Evolutionary conservation across 2,797 vertebrate species (phyloP).

Genomic region (Ataeniobius toweri): DNA sequence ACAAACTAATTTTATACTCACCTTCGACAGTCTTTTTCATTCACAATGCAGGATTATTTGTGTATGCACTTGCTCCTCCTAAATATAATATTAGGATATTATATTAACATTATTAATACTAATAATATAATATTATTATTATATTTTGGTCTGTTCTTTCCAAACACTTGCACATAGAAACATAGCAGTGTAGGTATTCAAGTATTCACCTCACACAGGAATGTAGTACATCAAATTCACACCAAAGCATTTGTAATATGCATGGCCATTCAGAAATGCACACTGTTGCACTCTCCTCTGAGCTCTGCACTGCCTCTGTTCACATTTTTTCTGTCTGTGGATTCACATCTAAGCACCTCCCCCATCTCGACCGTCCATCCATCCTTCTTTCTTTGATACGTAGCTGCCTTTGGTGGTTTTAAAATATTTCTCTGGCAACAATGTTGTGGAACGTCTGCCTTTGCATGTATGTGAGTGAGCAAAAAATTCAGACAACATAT

Average conservation of each 20-base stretch:
- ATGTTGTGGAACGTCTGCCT: not conserved
- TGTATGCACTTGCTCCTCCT: too few species aligned
- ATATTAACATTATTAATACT: too few species aligned
- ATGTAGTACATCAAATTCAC: conserved; percentile 15
- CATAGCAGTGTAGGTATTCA: too few species aligned
- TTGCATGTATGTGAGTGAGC: not conserved
- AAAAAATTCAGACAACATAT: not conserved
- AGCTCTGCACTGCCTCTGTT: conserved; percentile 3
- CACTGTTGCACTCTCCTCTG: conserved; percentile 9
- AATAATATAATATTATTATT: too few species aligned
- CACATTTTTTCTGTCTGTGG: conserved; percentile 30
- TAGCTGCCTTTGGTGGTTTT: conserved; percentile 29
- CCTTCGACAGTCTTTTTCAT: too few species aligned
- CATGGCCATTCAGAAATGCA: not conserved
- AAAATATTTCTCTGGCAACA: not conserved
- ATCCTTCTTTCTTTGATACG: conserved; percentile 40
- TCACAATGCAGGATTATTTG: too few species aligned
- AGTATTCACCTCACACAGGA: conserved; percentile 7
- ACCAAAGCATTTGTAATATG: conserved; percentile 3
- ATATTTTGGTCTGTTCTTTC: too few species aligned
- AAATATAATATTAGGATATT: too few species aligned
- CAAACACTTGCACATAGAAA: too few species aligned
- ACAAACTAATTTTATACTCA: too few species aligned
- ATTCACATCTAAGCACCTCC: conserved; percentile 30
- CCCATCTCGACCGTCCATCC: conserved; percentile 23